phyloP scores from a whole-genome alignment of 2,888 invertebrate genomes.

The Bhutanitis thaidina region DNA sequence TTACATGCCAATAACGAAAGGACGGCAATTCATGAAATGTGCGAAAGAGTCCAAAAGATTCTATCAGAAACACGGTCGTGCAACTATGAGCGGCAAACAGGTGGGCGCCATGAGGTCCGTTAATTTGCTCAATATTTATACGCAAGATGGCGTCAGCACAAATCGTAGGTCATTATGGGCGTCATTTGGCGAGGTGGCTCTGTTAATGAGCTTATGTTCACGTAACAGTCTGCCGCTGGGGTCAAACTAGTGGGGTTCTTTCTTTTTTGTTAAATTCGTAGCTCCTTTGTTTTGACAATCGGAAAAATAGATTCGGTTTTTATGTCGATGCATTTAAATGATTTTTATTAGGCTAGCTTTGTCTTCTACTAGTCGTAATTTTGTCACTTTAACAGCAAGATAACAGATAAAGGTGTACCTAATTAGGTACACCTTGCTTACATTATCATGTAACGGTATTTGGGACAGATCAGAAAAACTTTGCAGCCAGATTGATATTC shows the following conservation, averaged over 20 bases:
- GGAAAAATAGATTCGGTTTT: too few species aligned
- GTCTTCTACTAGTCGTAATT: too few species aligned
- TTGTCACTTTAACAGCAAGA: too few species aligned
- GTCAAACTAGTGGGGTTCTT: constrained; percentile 11
- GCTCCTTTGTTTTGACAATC: constrained; percentile 6
- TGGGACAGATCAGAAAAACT: too few species aligned
- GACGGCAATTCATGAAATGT: neutral
- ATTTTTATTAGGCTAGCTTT: too few species aligned
- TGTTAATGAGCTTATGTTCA: constrained; percentile 43
- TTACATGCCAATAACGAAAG: neutral
- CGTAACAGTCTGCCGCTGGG: constrained; percentile 14
- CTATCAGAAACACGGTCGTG: constrained; percentile 55
- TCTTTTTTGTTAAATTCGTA: constrained; percentile 1
- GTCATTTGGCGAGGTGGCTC: constrained; percentile 67
- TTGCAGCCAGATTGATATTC: too few species aligned
- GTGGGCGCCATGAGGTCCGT: constrained; percentile 64
- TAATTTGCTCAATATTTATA: constrained; percentile 77
- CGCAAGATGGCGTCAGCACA: constrained; percentile 65
- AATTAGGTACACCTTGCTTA: too few species aligned
- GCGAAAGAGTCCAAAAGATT: constrained; percentile 23
- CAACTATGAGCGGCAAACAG: constrained; percentile 43
- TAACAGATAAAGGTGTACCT: too few species aligned
- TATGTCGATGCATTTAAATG: too few species aligned
- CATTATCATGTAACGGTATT: too few species aligned
- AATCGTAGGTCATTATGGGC: constrained; percentile 59